Evolutionary conservation across 2,888 invertebrate genomes (phyloP).

Genomic region (Dinocampus coccinellae): DNA sequence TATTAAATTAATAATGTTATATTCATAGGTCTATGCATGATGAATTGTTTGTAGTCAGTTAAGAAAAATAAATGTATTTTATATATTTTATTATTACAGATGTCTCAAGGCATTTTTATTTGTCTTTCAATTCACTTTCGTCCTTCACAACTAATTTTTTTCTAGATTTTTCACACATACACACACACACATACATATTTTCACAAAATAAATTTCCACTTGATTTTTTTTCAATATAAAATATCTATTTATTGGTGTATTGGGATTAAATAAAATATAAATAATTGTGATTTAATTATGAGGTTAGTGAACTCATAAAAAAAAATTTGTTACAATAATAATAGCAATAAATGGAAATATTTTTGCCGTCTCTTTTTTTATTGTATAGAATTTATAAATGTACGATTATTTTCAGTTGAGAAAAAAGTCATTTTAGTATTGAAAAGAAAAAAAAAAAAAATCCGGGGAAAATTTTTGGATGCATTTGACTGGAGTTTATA

Average conservation of each 20-base stretch:
- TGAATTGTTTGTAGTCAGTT: no score
- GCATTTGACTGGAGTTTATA: conserved; percentile 55
- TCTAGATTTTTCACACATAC: no score
- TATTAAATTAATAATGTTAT: no score
- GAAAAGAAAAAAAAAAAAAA: conserved; percentile 29
- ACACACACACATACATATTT: not conserved
- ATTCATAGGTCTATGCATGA: no score
- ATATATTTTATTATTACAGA: conserved; percentile 5
- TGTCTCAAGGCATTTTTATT: conserved; percentile 26
- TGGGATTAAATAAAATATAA: not conserved
- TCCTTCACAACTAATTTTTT: conserved; percentile 35
- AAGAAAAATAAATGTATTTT: no score
- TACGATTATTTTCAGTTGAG: not conserved
- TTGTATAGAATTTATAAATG: not conserved
- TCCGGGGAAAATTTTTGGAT: conserved; percentile 59
- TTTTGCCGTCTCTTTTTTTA: not conserved
- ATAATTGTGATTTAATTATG: not conserved
- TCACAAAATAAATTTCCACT: no score
- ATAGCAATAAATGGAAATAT: not conserved
- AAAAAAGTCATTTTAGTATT: not conserved
- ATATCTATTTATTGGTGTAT: not conserved
- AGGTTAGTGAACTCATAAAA: no score
- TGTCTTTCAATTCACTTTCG: conserved; percentile 39
- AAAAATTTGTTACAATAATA: no score
- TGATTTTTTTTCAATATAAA: not conserved